phyloP scores from a whole-genome alignment of 2,113 vertebrate genomes.

The Mixornis gularis region DNA sequence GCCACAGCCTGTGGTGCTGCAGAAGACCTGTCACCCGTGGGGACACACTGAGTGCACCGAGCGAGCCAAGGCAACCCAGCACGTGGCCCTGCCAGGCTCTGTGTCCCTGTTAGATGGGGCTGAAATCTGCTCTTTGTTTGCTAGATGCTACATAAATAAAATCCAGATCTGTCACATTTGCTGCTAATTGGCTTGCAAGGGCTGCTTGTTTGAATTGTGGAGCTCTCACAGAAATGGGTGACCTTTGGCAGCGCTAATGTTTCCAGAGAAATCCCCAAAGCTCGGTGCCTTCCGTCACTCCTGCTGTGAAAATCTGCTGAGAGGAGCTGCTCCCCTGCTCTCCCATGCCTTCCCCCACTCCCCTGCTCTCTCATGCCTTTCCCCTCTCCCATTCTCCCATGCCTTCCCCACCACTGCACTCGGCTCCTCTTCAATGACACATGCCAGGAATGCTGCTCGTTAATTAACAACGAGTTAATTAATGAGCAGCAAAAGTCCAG shows the following conservation, averaged over 20 bases:
- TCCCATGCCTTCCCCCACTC: not conserved
- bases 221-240: constrained; percentile 54
- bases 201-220: constrained; percentile 51
- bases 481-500: not conserved
- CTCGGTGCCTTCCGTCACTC: constrained; percentile 1
- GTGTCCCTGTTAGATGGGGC: not conserved
- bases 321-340: constrained; percentile 22
- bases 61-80: not conserved
- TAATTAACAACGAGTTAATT: constrained; percentile 20
- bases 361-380: not conserved
- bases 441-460: not conserved
- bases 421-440: not conserved
- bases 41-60: rapidly evolving
- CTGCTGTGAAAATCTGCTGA: constrained; percentile 45
- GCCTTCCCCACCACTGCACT: not conserved
- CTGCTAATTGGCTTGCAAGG: constrained; percentile 56
- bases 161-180: constrained; percentile 49
- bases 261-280: constrained; percentile 65
- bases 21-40: rapidly evolving
- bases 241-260: constrained; percentile 58
- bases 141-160: constrained; percentile 59
- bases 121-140: constrained; percentile 35
- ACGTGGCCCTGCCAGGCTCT: not conserved
- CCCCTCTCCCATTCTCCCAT: not conserved
- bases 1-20: not conserved